phyloP scores from a whole-genome alignment of 2,113 vertebrate species.

The Pteropus alecto region DNA sequence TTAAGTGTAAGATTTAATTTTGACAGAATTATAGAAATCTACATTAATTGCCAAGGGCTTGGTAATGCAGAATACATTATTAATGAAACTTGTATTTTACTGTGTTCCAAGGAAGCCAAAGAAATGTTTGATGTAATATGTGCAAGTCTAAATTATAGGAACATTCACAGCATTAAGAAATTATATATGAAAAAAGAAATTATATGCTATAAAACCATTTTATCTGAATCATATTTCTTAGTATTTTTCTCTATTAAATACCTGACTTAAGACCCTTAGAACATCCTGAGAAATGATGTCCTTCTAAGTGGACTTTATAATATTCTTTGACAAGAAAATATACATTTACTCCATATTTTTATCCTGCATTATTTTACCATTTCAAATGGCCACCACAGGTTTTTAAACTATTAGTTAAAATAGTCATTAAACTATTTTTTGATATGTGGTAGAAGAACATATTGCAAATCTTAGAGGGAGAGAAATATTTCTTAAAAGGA shows the following conservation, averaged over 20 bases:
- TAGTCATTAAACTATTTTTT: conserved; percentile 10
- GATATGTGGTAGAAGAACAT: background rate
- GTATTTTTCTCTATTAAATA: conserved; percentile 43
- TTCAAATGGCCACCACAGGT: background rate
- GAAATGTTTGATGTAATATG: background rate
- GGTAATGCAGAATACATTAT: background rate
- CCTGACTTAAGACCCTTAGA: conserved; percentile 11
- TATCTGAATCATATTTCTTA: conserved; percentile 47
- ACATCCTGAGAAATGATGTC: conserved; percentile 1
- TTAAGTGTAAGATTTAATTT: conserved; percentile 50
- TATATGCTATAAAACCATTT: conserved; percentile 33
- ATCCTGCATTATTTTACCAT: background rate
- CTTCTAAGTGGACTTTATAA: conserved; percentile 26
- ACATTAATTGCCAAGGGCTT: conserved; percentile 26
- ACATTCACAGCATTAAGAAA: conserved; percentile 63
- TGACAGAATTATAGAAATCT: conserved; percentile 31
- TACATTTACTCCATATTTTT: conserved; percentile 25
- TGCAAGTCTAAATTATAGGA: conserved; percentile 35
- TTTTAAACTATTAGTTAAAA: background rate
- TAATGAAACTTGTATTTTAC: conserved; percentile 59
- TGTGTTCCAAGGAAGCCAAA: background rate
- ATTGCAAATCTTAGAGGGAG: background rate
- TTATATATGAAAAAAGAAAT: conserved; percentile 45
- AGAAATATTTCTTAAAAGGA: background rate
- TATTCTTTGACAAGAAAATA: conserved; percentile 7